Evolutionary conservation across 2,113 vertebrate species (phyloP).

Genomic region (Oncorhynchus clarkii): DNA sequence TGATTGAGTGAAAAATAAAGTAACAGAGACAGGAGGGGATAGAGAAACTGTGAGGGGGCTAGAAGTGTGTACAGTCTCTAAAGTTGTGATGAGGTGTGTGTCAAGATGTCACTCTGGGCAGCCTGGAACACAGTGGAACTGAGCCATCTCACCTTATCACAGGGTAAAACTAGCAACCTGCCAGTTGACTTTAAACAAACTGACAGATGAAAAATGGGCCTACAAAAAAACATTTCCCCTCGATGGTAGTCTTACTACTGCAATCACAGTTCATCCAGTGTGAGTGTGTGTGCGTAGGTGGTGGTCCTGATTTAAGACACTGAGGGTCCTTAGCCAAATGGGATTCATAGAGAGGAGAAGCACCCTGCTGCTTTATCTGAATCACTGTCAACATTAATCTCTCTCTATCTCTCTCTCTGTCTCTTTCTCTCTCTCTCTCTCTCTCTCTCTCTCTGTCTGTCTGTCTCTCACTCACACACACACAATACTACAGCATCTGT

Average conservation of each 20-base stretch:
- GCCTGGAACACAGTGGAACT: conserved; percentile 26
- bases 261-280: conserved; percentile 20
- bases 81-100: neutral
- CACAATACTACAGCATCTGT: neutral
- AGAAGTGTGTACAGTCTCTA: neutral
- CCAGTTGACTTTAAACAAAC: conserved; percentile 38
- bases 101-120: neutral
- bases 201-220: conserved; percentile 34
- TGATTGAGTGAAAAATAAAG: neutral
- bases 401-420: conserved; percentile 1
- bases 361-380: conserved; percentile 33
- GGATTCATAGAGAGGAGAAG: conserved; percentile 7
- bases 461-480: conserved; percentile 8
- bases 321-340: neutral
- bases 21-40: neutral
- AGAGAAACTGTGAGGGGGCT: neutral
- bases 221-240: conserved; percentile 30
- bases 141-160: conserved; percentile 26
- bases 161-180: conserved; percentile 24
- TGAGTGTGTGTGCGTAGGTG: conserved; percentile 6
- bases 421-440: neutral
- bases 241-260: neutral
- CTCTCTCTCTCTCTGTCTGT: no score
- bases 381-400: conserved; percentile 36
- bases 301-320: neutral